Percentiles rank a stretch among this genome's conserved stretches.
phyloP scores from a whole-genome alignment of 2,797 vertebrate species.

The Remorina albescens region DNA sequence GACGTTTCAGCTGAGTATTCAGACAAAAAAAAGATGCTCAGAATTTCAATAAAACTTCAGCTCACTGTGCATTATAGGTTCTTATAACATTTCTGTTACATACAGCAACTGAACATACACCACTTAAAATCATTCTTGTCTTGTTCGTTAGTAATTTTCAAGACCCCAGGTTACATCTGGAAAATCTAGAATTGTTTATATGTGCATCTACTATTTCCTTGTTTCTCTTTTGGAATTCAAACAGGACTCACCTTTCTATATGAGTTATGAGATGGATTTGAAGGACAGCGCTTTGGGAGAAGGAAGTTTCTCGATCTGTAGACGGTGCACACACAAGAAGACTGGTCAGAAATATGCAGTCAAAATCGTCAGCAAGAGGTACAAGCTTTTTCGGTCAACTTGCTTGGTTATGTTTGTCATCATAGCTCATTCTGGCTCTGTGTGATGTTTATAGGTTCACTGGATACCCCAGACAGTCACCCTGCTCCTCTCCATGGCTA shows the following conservation, averaged over 20 bases:
- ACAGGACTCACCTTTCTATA: constrained; percentile 97
- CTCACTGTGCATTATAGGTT: not conserved
- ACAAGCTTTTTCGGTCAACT: constrained; percentile 30
- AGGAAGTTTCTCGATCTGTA: constrained; percentile 99
- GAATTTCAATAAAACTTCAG: constrained; percentile 12
- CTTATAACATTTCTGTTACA: constrained; percentile 8
- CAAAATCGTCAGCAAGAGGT: constrained; percentile 99
- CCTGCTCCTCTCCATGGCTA: not conserved
- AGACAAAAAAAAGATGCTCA: not conserved
- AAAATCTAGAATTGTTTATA: not conserved
- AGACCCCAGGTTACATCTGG: not conserved
- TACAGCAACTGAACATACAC: constrained; percentile 30
- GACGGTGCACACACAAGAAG: constrained; percentile 96
- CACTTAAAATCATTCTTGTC: not conserved
- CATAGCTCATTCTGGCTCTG: constrained; percentile 14
- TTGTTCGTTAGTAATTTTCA: not conserved
- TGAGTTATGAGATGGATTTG: constrained; percentile 95
- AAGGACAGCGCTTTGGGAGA: constrained; percentile 94
- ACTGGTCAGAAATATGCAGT: constrained; percentile 94
- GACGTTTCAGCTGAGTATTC: not conserved
- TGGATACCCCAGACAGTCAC: constrained; percentile 1
- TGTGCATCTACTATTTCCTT: not conserved
- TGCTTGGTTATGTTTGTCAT: constrained; percentile 24
- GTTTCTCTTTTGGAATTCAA: constrained; percentile 5
- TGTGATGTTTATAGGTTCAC: constrained; percentile 31